Percentiles rank a stretch among this genome's conserved stretches.
Conservation (phyloP, 2,113 vertebrate genomes). For the Enhydra lutris region DNA sequence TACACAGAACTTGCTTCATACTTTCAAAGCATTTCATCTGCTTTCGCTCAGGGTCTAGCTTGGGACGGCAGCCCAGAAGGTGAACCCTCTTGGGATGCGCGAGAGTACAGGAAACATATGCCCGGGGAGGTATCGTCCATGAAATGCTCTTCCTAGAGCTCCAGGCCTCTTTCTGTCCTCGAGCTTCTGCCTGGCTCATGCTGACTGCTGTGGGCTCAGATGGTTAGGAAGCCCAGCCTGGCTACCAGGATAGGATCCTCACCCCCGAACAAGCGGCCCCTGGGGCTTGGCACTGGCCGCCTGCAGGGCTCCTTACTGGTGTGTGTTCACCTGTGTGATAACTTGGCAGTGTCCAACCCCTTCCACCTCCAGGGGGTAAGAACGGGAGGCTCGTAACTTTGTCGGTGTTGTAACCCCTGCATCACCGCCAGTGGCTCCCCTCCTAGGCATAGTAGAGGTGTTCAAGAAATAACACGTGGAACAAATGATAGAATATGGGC, state of each 20-base stretch:
- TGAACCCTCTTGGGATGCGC: background rate
- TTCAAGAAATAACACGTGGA: background rate
- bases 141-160: background rate
- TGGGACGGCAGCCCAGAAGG: background rate
- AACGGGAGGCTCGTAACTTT: background rate
- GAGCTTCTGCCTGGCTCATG: background rate
- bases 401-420: rapidly evolving
- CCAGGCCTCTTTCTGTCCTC: background rate
- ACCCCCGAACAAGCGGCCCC: rapidly evolving
- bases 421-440: no score
- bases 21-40: background rate
- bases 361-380: background rate
- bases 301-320: no score
- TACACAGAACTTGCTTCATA: background rate
- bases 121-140: background rate
- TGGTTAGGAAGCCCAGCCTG: background rate
- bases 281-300: background rate
- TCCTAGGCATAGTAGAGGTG: background rate
- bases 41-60: background rate
- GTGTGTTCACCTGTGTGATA: background rate
- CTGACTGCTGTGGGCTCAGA: background rate
- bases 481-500: background rate
- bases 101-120: background rate
- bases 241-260: background rate
- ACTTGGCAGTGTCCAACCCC: no score